These are phyloP conservation scores for Aeoliscus strigatus DNA, from an alignment of 2,797 vertebrate genomes.

Conservation along the genomic window DNA sequence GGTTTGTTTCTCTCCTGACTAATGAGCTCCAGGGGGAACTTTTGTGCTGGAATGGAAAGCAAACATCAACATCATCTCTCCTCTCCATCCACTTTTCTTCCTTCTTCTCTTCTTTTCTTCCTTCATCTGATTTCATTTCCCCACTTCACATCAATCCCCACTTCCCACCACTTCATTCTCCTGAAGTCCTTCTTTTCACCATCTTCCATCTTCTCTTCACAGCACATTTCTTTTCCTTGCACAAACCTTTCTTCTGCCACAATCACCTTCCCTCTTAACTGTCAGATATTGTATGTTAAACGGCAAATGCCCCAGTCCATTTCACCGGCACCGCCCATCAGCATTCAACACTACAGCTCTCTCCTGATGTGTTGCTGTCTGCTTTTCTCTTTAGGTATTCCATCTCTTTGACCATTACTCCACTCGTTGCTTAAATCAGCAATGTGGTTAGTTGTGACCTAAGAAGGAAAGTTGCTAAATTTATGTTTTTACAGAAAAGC, in stretches of 20 bases:
- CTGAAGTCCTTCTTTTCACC: not conserved
- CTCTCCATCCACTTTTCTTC: slow-evolving; percentile 15
- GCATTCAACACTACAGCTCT: too few relatives aligned
- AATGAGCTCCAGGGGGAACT: slow-evolving; percentile 76
- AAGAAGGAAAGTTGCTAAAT: too few relatives aligned
- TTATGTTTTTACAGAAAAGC: too few relatives aligned
- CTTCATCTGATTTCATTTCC: slow-evolving; percentile 20
- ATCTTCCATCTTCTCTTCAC: not conserved
- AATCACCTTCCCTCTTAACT: slow-evolving; percentile 3
- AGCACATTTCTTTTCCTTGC: not conserved
- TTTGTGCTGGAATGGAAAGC: slow-evolving; percentile 74
- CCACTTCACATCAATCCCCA: slow-evolving; percentile 9
- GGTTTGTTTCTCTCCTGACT: slow-evolving; percentile 71
- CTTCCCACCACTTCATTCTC: slow-evolving; percentile 17
- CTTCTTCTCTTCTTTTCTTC: slow-evolving; percentile 9
- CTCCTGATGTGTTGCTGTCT: too few relatives aligned
- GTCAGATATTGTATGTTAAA: slow-evolving; percentile 14
- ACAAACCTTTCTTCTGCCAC: slow-evolving; percentile 1
- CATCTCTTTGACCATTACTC: too few relatives aligned
- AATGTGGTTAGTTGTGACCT: too few relatives aligned
- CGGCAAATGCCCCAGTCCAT: too few relatives aligned
- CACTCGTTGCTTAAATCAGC: too few relatives aligned
- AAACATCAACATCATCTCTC: slow-evolving; percentile 55
- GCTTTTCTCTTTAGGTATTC: too few relatives aligned
- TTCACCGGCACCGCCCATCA: too few relatives aligned